Percentiles rank a stretch among this genome's conserved stretches.
phyloP scores from a whole-genome alignment of 2,113 vertebrate genomes.

The Danionella cerebrum region DNA sequence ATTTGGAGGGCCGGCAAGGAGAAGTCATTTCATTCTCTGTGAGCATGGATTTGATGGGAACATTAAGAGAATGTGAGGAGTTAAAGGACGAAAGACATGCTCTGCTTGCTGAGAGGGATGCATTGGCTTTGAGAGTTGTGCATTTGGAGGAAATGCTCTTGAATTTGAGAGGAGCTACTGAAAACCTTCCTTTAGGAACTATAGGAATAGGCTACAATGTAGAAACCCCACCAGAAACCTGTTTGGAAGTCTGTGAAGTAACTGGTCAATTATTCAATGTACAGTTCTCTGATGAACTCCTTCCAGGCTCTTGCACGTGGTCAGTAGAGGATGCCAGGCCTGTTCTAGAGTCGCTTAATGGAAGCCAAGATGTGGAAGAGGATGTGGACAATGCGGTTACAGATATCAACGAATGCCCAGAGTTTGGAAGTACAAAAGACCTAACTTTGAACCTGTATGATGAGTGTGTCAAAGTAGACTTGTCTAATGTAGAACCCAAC shows the following conservation, averaged over 20 bases:
- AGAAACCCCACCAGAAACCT: not conserved
- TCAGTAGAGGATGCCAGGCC: not conserved
- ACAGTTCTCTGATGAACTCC: not conserved
- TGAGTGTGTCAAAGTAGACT: not conserved
- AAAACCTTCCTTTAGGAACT: not conserved
- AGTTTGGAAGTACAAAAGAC: not conserved
- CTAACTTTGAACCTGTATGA: not conserved
- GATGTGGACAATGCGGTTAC: not conserved
- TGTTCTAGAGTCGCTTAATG: not conserved
- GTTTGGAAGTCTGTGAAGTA: not conserved
- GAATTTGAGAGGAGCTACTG: not conserved
- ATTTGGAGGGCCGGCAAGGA: slow-evolving; percentile 55
- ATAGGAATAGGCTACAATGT: not conserved
- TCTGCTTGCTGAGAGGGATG: slow-evolving; percentile 55
- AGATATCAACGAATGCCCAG: not conserved
- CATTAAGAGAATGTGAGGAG: slow-evolving; percentile 51
- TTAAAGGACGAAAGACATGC: slow-evolving; percentile 49
- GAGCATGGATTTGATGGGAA: slow-evolving; percentile 53
- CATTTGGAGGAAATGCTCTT: slow-evolving; percentile 44
- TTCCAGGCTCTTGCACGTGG: not conserved
- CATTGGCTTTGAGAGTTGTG: slow-evolving; percentile 51
- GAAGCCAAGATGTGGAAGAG: not conserved
- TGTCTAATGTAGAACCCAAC: not conserved
- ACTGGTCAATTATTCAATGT: not conserved
- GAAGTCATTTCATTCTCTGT: slow-evolving; percentile 41